phyloP scores from a whole-genome alignment of 2,888 invertebrate species.

The Thyatira batis region DNA sequence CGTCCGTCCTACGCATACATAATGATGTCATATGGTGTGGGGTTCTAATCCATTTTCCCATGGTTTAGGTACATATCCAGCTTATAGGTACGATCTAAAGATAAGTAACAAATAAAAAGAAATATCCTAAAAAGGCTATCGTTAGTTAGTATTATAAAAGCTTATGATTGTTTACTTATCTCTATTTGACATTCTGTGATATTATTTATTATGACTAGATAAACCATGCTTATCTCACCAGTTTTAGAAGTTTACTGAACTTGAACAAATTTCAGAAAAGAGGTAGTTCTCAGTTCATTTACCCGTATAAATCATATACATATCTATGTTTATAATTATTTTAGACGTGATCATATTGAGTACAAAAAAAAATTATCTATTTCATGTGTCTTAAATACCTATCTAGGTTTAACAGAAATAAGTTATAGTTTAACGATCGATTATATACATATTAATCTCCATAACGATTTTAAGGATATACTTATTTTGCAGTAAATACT shows the following conservation, averaged over 20 bases:
- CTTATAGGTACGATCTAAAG: slow-evolving; percentile 15
- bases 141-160: background rate
- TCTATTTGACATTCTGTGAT: background rate
- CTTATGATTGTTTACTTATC: background rate
- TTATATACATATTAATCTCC: too few species aligned
- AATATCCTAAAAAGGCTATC: background rate
- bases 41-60: slow-evolving; percentile 58
- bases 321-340: too few species aligned
- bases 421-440: too few species aligned
- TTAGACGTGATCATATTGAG: too few species aligned
- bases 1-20: slow-evolving; percentile 61
- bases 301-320: too few species aligned
- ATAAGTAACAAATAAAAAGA: slow-evolving; percentile 1
- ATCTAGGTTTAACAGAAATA: too few species aligned
- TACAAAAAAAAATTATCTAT: too few species aligned
- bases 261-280: slow-evolving; percentile 13
- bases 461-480: too few species aligned
- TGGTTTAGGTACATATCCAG: slow-evolving; percentile 28
- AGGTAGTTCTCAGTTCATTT: background rate
- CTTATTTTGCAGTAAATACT: too few species aligned
- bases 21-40: slow-evolving; percentile 68
- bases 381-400: too few species aligned
- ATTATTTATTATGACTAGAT: slow-evolving; percentile 7
- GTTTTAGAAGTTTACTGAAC: slow-evolving; percentile 30
- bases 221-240: slow-evolving; percentile 24